Conservation (phyloP, 2,888 invertebrate species). For the Cryptus armator region DNA sequence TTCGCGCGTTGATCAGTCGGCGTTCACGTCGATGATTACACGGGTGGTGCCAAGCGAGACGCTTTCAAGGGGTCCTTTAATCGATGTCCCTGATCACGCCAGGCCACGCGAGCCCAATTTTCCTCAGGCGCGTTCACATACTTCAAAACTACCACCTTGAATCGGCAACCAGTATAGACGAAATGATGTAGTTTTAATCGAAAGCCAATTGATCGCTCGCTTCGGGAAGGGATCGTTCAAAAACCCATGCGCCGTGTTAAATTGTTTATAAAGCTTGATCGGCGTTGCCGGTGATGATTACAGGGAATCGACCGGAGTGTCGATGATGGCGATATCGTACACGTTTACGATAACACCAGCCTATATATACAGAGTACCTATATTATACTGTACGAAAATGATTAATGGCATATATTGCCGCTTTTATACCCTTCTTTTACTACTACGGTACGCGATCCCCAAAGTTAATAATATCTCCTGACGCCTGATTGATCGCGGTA, state of each 20-base stretch:
- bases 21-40: slow-evolving; percentile 53
- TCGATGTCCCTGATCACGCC: slow-evolving; percentile 57
- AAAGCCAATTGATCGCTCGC: slow-evolving; percentile 30
- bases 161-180: slow-evolving; percentile 14
- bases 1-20: slow-evolving; percentile 28
- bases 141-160: slow-evolving; percentile 2
- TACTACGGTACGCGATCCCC: too few relatives aligned
- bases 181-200: slow-evolving; percentile 50
- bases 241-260: slow-evolving; percentile 30
- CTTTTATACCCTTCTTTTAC: too few relatives aligned
- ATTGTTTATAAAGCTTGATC: slow-evolving; percentile 63
- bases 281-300: slow-evolving; percentile 52
- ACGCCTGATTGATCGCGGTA: too few relatives aligned
- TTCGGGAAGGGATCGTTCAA: slow-evolving; percentile 5
- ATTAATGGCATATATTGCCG: not conserved
- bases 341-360: slow-evolving; percentile 11
- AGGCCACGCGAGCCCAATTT: slow-evolving; percentile 61
- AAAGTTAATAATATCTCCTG: too few relatives aligned
- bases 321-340: slow-evolving; percentile 53
- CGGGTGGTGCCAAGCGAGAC: slow-evolving; percentile 58
- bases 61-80: slow-evolving; percentile 34
- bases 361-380: not conserved
- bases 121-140: slow-evolving; percentile 5
- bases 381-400: slow-evolving; percentile 9
- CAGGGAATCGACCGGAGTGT: slow-evolving; percentile 55